These are phyloP conservation scores for Gymnogyps californianus DNA, from an alignment of 2,113 vertebrate genomes.

Conservation along the genomic window DNA sequence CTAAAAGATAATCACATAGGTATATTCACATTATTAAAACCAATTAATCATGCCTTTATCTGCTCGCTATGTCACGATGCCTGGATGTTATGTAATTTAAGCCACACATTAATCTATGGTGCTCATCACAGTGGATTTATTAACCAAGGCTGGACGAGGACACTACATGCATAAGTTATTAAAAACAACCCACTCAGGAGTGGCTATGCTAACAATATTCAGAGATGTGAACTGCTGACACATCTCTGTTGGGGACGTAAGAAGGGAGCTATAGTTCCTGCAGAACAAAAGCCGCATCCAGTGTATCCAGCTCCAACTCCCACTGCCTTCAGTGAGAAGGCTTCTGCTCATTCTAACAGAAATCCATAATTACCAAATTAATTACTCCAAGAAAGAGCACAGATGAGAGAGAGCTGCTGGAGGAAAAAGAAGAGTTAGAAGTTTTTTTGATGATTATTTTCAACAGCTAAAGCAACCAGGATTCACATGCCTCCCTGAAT, in stretches of 20 bases:
- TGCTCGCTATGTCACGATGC: background rate
- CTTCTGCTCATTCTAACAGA: background rate
- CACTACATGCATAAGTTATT: background rate
- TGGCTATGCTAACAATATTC: background rate
- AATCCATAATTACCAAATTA: background rate
- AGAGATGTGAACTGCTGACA: background rate
- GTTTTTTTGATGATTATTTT: background rate
- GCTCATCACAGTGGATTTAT: background rate
- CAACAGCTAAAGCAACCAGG: background rate
- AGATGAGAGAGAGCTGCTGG: background rate
- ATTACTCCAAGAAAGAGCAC: background rate
- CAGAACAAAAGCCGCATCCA: background rate
- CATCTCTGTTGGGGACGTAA: background rate
- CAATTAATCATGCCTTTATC: conserved; percentile 8
- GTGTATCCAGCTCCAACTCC: background rate
- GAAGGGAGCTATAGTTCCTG: background rate
- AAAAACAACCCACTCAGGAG: background rate
- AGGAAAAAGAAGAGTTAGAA: background rate
- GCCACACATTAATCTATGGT: background rate
- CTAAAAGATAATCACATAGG: background rate
- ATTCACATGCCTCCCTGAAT: background rate
- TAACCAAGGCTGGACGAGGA: background rate
- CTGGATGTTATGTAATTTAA: conserved; percentile 12
- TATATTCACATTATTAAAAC: conserved; percentile 17
- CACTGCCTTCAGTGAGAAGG: background rate